Evolutionary conservation across 2,888 invertebrate species (phyloP), one percentile per base, ranked within the genome.

Genomic region (Helobdella robusta): DNA sequence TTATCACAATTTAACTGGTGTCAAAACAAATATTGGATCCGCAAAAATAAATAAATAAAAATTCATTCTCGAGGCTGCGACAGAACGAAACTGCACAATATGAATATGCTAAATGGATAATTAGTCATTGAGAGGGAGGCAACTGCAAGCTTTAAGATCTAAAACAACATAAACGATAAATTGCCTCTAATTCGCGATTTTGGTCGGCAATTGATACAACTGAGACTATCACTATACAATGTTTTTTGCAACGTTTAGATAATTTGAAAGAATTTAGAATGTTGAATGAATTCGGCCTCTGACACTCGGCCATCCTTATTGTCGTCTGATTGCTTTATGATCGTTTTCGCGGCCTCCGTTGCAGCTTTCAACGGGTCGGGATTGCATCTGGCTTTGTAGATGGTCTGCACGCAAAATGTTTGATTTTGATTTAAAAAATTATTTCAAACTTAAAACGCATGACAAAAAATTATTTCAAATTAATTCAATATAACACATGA

Each of bases 211-310:
- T n/a, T n/a, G n/a, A n/a, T n/a, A n/a, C n/a, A n/a, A n/a, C n/a
- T n/a, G n/a, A n/a, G n/a, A n/a, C n/a, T n/a, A n/a, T n/a, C n/a
- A n/a, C n/a, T n/a, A n/a, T n/a, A n/a, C n/a, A n/a, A n/a, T n/a
- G n/a, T n/a, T 28, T 50, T n/a, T 18, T 52, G 35, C 52, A 63
- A 25, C 35, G 50, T 52, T 20, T 48, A 28, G 48, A 63, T 63
- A 25, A 34, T 52, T 15, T 63, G 34, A 28, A 35, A 65, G 52
- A 60, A 60, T 15, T 25, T 36, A 2, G 65, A 48, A 28, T 65
- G 65, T 5, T 60, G 59, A 54, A 66, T 54, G 59, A 66, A 66
- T 44, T 66, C 66, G 4, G 28, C 59, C 32, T 66, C 59, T 3
- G 66, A 66, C 5, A 66, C 20, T 25, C 46, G 56, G 28, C 56